Base-by-base conservation (phyloP, 2,888 invertebrate genomes). In the Rugalucina vietnamica region DNA sequence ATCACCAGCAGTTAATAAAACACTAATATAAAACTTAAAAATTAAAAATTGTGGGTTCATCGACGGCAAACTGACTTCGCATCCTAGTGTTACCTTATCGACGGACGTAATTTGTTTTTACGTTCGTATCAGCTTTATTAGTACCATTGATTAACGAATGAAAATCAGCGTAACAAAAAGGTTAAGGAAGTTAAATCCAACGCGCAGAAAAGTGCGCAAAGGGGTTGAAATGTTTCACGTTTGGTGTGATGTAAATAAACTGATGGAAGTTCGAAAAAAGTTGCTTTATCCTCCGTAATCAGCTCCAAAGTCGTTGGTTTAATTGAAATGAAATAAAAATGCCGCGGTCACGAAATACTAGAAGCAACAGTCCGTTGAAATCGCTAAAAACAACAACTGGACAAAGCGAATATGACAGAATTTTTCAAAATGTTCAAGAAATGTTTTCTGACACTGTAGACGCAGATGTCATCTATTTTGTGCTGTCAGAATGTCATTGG, bases 341-440 rank as follows among this genome's bases (percentile, higher is more conserved):
- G 87, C 87, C 87, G 72, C 82, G 76, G 74, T 84, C 87, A 57
- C 79, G 87, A 78, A 82, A 72, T 24, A 87, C 82, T 71, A 82
- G 87, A 49, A 84, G 84, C 65, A 76, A 57, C 14, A 87, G 87
- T 76, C 87, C 87, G 3, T 81, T 80, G 49, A 87, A 72, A n/a
- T 49, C 72, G 27, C 43, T 72, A 43, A 43, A 65, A 24, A 65
- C 65, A 32, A 65, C 72, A 8, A 49, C 72, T n/a, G 43, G 49
- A 18, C 72, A 43, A 34, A 27, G 69, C 36, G 82, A 81, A 79
- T 79, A 80, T 29, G 71, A 77, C 27, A 72, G 78, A 65, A 82
- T 43, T 78, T 82, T 78, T 34, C 82, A 84, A 84, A 80, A 87
- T 84, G 87, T 87, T 43, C 73, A 78, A 54, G 87, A 87, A 75